phyloP scores from a whole-genome alignment of 2,797 vertebrate genomes.

The Chelon labrosus region DNA sequence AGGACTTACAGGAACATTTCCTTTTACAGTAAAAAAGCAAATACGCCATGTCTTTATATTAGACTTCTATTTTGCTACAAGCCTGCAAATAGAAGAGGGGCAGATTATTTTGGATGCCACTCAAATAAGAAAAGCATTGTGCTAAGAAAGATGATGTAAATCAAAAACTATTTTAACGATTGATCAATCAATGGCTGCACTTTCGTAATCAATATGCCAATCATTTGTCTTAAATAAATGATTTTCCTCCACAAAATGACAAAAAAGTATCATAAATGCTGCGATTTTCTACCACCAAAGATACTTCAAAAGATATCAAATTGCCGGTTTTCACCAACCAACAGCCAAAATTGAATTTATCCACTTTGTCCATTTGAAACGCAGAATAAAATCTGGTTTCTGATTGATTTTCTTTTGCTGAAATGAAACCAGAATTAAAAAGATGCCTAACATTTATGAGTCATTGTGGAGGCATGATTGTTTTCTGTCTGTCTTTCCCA shows the following conservation, averaged over 20 bases:
- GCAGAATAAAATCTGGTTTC: neutral
- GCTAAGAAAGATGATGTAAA: neutral
- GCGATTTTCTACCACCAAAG: neutral
- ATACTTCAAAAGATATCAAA: neutral
- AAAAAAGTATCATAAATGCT: neutral
- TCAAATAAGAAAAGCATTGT: neutral
- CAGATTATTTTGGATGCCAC: neutral
- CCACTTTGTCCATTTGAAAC: too few relatives aligned
- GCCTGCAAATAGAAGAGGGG: conserved; percentile 14
- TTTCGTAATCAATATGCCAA: neutral
- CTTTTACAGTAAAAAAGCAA: conserved; percentile 54
- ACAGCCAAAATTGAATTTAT: neutral
- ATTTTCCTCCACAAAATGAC: neutral
- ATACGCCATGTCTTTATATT: conserved; percentile 48
- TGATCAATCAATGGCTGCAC: neutral
- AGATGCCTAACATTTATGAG: too few relatives aligned
- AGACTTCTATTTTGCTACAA: conserved; percentile 42
- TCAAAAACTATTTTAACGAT: neutral
- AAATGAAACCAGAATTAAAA: neutral
- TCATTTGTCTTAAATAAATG: neutral
- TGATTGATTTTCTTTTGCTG: neutral
- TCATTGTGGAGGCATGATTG: too few relatives aligned
- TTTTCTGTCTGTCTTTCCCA: too few relatives aligned
- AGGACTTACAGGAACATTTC: conserved; percentile 62
- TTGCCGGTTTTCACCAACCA: neutral